phyloP scores from a whole-genome alignment of 1,140 invertebrate genomes.

The Zophobas morio region DNA sequence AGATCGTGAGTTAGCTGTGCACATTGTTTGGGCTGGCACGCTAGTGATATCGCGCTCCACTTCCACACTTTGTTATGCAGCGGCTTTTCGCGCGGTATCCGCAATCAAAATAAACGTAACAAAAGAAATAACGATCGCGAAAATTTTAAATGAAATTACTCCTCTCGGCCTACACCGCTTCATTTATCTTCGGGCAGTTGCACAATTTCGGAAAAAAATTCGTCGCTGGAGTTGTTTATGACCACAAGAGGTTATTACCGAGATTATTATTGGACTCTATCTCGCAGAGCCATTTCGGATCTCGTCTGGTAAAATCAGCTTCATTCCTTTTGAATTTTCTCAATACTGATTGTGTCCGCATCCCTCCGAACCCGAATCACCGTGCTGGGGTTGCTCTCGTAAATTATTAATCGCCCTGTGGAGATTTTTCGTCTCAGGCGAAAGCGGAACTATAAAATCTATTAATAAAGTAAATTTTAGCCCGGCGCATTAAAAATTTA shows the following conservation, averaged over 20 bases:
- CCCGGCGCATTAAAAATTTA: conserved; percentile 8
- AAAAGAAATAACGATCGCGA: conserved; percentile 11
- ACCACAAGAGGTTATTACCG: too few relatives aligned
- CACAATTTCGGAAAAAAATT: too few relatives aligned
- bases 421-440: not conserved
- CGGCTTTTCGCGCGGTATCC: not conserved
- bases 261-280: too few relatives aligned
- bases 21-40: conserved; percentile 24
- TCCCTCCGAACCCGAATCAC: not conserved
- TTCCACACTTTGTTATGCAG: conserved; percentile 35
- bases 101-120: conserved; percentile 5
- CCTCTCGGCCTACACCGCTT: too few relatives aligned
- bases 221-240: too few relatives aligned
- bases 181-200: too few relatives aligned
- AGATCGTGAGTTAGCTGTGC: conserved; percentile 7
- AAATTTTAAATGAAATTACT: conserved; percentile 15
- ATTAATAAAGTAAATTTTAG: not conserved
- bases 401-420: too few relatives aligned
- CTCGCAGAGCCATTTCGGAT: too few relatives aligned
- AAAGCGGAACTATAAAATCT: not conserved
- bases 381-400: not conserved
- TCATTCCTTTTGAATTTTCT: too few relatives aligned
- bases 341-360: too few relatives aligned
- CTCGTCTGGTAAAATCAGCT: too few relatives aligned
- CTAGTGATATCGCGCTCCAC: conserved; percentile 17